Conservation (phyloP, 2,113 vertebrate species). For the Grantiella picta region DNA sequence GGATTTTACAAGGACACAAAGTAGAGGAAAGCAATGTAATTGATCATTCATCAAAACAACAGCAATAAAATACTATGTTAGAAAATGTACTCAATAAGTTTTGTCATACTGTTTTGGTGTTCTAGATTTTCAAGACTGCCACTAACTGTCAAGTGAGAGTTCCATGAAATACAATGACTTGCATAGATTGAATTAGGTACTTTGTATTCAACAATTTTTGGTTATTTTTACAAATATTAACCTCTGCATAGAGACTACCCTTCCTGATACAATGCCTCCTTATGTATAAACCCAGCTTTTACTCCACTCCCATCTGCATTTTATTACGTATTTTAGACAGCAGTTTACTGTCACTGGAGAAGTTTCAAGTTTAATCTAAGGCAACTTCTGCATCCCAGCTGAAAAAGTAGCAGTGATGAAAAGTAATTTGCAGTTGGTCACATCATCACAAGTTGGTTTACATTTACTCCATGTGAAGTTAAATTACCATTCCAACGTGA, state of each 20-base stretch:
- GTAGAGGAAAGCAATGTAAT: not conserved
- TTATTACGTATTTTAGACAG: constrained; percentile 27
- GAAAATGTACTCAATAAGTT: not conserved
- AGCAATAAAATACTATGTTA: not conserved
- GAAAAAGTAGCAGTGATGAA: constrained; percentile 15
- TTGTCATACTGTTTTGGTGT: not conserved
- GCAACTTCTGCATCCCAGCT: constrained; percentile 14
- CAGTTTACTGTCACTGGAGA: constrained; percentile 2
- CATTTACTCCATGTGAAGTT: not conserved
- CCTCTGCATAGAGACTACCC: not conserved
- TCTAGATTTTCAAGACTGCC: not conserved
- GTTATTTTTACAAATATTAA: not conserved
- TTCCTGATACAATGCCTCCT: not conserved
- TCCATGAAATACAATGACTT: not conserved
- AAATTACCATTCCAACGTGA: not conserved
- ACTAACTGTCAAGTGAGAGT: not conserved
- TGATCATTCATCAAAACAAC: not conserved
- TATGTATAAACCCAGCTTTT: not conserved
- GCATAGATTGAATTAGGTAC: not conserved
- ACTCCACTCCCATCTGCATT: not conserved
- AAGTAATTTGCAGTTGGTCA: constrained; percentile 41
- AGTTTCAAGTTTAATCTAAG: constrained; percentile 33
- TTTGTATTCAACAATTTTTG: not conserved
- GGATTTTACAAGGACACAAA: not conserved
- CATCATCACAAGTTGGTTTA: constrained; percentile 25